Base-by-base conservation (phyloP, 2,888 invertebrate genomes). In the Lissocephala sabroskyi region DNA sequence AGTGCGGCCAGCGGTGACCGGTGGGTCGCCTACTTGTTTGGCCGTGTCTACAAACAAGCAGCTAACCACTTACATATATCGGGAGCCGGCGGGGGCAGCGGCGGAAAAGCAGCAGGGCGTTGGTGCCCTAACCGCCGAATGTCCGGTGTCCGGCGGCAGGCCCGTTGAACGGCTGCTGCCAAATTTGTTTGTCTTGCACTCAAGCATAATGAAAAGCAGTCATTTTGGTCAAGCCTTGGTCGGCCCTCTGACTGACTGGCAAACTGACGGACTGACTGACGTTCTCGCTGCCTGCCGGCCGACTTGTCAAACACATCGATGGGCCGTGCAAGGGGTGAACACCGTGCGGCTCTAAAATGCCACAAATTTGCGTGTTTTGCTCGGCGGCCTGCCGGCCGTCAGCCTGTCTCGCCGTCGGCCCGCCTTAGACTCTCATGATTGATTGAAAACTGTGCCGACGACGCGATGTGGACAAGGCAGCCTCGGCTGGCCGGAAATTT, bases 151-250 rank as follows among this genome's bases (percentile, higher is more conserved):
- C 35, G 13, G 16, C 35, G 35, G 16, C 14, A 35, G 13, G 35
- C 13, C 35, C 14, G 16, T 14, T 16, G 16, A 35, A 35, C 16
- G 13, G 35, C 9, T 16, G 14, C 35, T 16, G 35, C 35, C 35
- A 35, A 35, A 35, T 35, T 35, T 35, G 35, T 35, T 35, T 71
- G 76, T 64, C 65, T 56, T 73, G 63, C 76, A 71, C 76, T 71
- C 68, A 59, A 76, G 76, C 73, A 75, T 75, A 71, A 71, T 71
- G 70, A 73, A 75, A 75, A 67, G 73, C 68, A 71, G 73, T 75
- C 76, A 63, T 62, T 65, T 55, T 56, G 73, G 76, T 65, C 59
- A 70, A 65, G 66, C 62, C 39, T 51, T 65, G 66, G 14, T 23
- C 28, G 13, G 28, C 36, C 1, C 3, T 4, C 17, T 30, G 17